Conservation (phyloP, 2,888 invertebrate genomes). For the Thymelicus sylvestris region DNA sequence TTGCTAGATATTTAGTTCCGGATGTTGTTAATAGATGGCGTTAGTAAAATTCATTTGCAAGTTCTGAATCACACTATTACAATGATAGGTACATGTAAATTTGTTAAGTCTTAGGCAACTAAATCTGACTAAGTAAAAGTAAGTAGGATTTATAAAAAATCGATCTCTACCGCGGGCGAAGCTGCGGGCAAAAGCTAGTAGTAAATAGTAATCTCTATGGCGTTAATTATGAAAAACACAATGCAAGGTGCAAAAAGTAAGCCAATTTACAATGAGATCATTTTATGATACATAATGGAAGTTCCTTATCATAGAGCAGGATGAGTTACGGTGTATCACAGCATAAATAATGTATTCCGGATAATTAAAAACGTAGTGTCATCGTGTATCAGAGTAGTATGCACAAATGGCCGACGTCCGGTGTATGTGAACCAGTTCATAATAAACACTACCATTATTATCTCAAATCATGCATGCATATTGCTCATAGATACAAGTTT, state of each 20-base stretch:
- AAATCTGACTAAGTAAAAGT: too few relatives aligned
- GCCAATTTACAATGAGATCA: constrained; percentile 30
- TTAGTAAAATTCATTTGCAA: too few relatives aligned
- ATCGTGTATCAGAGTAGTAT: constrained; percentile 45
- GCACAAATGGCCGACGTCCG: constrained; percentile 56
- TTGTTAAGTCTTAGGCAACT: too few relatives aligned
- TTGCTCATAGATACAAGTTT: neutral
- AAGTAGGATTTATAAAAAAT: too few relatives aligned
- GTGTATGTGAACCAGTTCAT: constrained; percentile 47
- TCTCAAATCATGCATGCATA: constrained; percentile 37
- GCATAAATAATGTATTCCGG: constrained; percentile 27
- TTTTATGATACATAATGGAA: constrained; percentile 33
- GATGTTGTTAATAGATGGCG: too few relatives aligned
- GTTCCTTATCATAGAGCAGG: constrained; percentile 23
- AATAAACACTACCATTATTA: constrained; percentile 33
- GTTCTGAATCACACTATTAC: too few relatives aligned
- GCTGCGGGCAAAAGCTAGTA: too few relatives aligned
- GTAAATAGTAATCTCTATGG: neutral
- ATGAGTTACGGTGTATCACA: constrained; percentile 6
- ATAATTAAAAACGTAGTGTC: constrained; percentile 41
- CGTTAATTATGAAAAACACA: constrained; percentile 19
- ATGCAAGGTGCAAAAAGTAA: constrained; percentile 27
- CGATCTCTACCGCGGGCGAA: too few relatives aligned
- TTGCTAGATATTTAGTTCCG: too few relatives aligned
- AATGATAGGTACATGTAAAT: too few relatives aligned